Percentiles rank a stretch among this genome's conserved stretches.
These are phyloP conservation scores for Poecilia picta DNA, from an alignment of 2,797 vertebrate genomes.

Conservation along the genomic window DNA sequence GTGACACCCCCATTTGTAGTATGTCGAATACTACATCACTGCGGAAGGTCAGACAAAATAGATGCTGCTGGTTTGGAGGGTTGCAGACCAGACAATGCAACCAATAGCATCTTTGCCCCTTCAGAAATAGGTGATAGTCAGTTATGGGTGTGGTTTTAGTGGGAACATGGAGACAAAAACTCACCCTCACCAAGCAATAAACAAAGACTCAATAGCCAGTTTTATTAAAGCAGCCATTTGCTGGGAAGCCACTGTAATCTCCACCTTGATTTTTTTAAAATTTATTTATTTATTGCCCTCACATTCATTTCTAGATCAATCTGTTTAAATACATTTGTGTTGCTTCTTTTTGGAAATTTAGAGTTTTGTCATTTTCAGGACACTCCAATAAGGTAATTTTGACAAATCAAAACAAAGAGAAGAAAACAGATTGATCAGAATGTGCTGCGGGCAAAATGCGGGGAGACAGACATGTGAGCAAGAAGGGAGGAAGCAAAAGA, in stretches of 20 bases:
- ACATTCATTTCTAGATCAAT: slow-evolving; percentile 62
- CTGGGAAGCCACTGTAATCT: slow-evolving; percentile 35
- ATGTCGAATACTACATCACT: slow-evolving; percentile 67
- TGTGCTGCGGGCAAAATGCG: slow-evolving; percentile 55
- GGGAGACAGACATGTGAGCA: slow-evolving; percentile 53
- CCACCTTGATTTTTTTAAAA: slow-evolving; percentile 35
- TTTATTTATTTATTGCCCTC: slow-evolving; percentile 39
- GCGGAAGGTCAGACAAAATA: slow-evolving; percentile 76
- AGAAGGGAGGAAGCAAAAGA: slow-evolving; percentile 14
- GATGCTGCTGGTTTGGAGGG: slow-evolving; percentile 65
- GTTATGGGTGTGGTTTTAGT: slow-evolving; percentile 65
- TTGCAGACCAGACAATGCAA: slow-evolving; percentile 42
- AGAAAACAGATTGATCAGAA: slow-evolving; percentile 67
- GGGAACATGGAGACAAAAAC: slow-evolving; percentile 59
- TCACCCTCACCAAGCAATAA: slow-evolving; percentile 63
- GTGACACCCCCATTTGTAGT: slow-evolving; percentile 62
- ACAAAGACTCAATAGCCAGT: slow-evolving; percentile 36
- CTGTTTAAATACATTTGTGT: slow-evolving; percentile 38
- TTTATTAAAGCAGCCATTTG: slow-evolving; percentile 37
- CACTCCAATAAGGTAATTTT: slow-evolving; percentile 6
- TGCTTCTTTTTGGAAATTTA: slow-evolving; percentile 1
- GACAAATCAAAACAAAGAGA: slow-evolving; percentile 5
- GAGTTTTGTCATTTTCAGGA: slow-evolving; percentile 1
- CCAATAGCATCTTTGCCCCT: slow-evolving; percentile 73
- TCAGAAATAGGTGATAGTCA: slow-evolving; percentile 73